Conservation (phyloP, 2,797 vertebrate genomes). For the Ciconia nigra region DNA sequence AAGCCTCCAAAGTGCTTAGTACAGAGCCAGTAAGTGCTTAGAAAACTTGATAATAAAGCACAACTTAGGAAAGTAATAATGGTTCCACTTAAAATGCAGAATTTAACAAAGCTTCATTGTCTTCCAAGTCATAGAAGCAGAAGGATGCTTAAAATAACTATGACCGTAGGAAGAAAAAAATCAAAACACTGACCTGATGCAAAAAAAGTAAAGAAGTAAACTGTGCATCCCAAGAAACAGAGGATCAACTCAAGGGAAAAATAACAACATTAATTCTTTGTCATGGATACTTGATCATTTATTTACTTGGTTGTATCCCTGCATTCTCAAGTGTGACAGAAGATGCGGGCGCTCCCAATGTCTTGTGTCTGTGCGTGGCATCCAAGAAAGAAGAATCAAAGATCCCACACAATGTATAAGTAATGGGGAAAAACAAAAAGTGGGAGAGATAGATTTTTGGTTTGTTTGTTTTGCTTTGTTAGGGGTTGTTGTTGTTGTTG, state of each 20-base stretch:
- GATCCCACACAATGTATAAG: neutral
- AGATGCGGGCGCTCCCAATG: accelerated
- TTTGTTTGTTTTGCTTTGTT: neutral
- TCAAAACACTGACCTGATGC: neutral
- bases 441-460: neutral
- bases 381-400: neutral
- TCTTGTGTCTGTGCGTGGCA: neutral
- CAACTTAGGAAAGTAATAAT: neutral
- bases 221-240: neutral
- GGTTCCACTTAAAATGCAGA: neutral
- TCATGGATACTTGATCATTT: neutral
- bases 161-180: neutral
- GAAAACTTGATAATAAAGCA: neutral
- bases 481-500: neutral
- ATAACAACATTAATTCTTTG: neutral
- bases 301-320: neutral
- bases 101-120: neutral
- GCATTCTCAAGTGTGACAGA: neutral
- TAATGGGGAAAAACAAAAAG: neutral
- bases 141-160: neutral
- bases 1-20: neutral
- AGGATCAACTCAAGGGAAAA: neutral
- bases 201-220: neutral
- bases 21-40: neutral
- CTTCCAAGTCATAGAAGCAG: neutral